phyloP scores from a whole-genome alignment of 2,797 vertebrate genomes.

The Sylvia borin region DNA sequence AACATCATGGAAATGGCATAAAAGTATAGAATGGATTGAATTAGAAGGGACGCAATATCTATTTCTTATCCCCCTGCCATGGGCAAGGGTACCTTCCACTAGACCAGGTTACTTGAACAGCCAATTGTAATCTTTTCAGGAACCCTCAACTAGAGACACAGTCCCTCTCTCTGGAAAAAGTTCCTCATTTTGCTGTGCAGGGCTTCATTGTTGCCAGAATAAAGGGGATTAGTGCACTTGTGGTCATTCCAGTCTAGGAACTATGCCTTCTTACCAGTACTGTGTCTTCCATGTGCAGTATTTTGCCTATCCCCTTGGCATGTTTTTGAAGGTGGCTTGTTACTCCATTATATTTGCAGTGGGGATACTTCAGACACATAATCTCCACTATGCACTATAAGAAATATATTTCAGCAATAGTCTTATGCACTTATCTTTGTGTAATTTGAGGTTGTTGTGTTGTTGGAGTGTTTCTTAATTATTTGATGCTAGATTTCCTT shows the following conservation, averaged over 20 bases:
- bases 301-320: neutral
- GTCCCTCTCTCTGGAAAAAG: neutral
- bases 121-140: neutral
- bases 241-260: neutral
- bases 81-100: neutral
- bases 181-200: neutral
- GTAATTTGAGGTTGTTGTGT: neutral
- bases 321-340: neutral
- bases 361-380: neutral
- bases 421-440: neutral
- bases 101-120: neutral
- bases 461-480: neutral
- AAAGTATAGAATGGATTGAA: neutral
- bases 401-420: neutral
- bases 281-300: neutral
- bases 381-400: neutral
- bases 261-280: neutral
- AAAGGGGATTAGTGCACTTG: neutral
- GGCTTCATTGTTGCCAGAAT: neutral
- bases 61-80: neutral
- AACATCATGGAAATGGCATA: neutral
- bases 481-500: neutral
- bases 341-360: neutral
- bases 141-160: accelerated
- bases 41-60: neutral